These are phyloP conservation scores for Watsonalla cultraria DNA, from an alignment of 2,888 invertebrate species.

Conservation along the genomic window DNA sequence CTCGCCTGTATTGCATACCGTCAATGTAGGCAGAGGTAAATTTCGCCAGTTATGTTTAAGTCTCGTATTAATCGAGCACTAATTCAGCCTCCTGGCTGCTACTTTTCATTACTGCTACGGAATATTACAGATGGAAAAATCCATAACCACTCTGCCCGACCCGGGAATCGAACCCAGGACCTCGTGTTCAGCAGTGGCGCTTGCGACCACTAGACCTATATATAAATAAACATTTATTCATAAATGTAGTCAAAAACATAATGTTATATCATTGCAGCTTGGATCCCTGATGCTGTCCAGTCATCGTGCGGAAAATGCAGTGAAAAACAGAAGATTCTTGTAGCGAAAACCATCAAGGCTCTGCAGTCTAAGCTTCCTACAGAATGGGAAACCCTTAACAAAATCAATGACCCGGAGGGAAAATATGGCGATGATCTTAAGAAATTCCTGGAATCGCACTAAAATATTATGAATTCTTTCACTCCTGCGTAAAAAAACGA, in stretches of 20 bases:
- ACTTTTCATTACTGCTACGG: too few relatives aligned
- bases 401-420: conserved; percentile 81
- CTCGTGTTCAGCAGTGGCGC: too few relatives aligned
- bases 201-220: too few relatives aligned
- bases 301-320: conserved; percentile 80
- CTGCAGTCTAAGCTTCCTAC: conserved; percentile 78
- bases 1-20: too few relatives aligned
- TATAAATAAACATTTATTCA: too few relatives aligned
- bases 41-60: too few relatives aligned
- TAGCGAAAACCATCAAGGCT: conserved; percentile 76
- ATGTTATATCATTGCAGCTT: conserved; percentile 23
- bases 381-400: conserved; percentile 79
- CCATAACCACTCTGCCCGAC: too few relatives aligned
- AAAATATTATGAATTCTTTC: neutral
- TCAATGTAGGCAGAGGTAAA: too few relatives aligned
- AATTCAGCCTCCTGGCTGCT: too few relatives aligned
- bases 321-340: conserved; percentile 76
- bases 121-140: too few relatives aligned
- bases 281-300: conserved; percentile 35
- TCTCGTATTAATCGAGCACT: too few relatives aligned
- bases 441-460: conserved; percentile 36
- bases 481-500: neutral
- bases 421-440: conserved; percentile 75
- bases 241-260: conserved; percentile 1
- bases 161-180: too few relatives aligned